Evolutionary conservation across 30 jellyfish, hydroid and myxozoan genomes (phyloP).

Genomic region (Pelagia noctiluca): DNA sequence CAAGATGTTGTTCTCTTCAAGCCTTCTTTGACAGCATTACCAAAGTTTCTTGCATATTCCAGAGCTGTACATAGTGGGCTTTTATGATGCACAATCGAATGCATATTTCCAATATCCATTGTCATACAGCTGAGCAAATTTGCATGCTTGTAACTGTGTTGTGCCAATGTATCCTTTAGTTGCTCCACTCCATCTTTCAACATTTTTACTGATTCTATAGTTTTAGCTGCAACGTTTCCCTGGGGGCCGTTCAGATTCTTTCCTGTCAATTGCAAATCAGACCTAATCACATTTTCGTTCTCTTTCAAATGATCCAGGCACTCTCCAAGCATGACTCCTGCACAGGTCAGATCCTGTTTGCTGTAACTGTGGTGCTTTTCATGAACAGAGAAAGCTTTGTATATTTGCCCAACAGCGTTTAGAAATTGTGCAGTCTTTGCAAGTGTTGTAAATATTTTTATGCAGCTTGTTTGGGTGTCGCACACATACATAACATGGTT

Average conservation of each 20-base stretch:
- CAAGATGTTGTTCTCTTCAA: constrained; percentile 13
- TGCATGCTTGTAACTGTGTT: constrained; percentile 12
- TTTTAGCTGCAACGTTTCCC: constrained; percentile 40
- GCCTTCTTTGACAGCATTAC: constrained; percentile 26
- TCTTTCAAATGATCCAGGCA: constrained; percentile 2
- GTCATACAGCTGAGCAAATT: constrained; percentile 31
- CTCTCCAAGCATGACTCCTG: constrained; percentile 14
- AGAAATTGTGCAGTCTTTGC: constrained; percentile 15
- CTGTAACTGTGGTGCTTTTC: constrained; percentile 11
- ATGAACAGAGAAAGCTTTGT: constrained; percentile 38
- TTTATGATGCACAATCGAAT: constrained; percentile 8
- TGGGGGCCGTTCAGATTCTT: constrained; percentile 35
- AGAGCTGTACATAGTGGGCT: constrained; percentile 25
- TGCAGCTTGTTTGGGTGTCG: constrained; percentile 34
- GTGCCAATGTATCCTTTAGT: constrained; percentile 26
- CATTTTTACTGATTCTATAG: neutral
- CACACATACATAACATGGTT: constrained; percentile 25
- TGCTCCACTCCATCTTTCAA: neutral
- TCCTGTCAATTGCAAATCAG: constrained; percentile 17
- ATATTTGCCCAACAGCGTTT: neutral
- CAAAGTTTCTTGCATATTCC: constrained; percentile 22
- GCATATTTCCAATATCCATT: constrained; percentile 23
- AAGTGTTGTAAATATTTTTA: constrained; percentile 20
- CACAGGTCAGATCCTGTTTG: constrained; percentile 19
- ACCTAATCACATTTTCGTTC: constrained; percentile 16